Conservation (phyloP, 2,888 invertebrate genomes). For the Clostera curtula region DNA sequence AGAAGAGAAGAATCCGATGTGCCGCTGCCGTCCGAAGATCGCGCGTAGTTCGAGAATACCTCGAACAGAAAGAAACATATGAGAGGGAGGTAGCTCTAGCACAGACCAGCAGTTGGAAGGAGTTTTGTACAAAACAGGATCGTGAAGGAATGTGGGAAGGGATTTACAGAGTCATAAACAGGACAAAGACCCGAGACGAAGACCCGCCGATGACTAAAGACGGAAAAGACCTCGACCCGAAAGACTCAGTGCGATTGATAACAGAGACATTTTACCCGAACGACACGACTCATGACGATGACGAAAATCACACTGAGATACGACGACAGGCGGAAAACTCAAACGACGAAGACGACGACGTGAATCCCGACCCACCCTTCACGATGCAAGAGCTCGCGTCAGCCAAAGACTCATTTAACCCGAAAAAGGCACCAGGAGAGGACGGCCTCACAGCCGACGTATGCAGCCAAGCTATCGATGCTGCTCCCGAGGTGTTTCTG, state of each 20-base stretch:
- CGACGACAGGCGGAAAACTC: neutral
- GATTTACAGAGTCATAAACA: conserved; percentile 3
- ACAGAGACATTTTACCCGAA: conserved; percentile 5
- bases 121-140: conserved; percentile 14
- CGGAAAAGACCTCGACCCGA: neutral
- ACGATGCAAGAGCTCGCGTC: conserved; percentile 4
- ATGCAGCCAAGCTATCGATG: neutral
- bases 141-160: conserved; percentile 7
- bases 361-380: conserved; percentile 8
- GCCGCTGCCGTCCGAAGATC: conserved; percentile 9
- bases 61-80: conserved; percentile 9
- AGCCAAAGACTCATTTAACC: neutral
- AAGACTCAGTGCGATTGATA: conserved; percentile 4
- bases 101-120: conserved; percentile 10
- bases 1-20: conserved; percentile 8
- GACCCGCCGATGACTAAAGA: neutral
- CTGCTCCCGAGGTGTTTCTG: neutral
- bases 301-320: neutral
- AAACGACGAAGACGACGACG: neutral
- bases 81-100: conserved; percentile 3
- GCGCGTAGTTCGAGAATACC: conserved; percentile 7
- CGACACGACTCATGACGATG: neutral
- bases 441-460: conserved; percentile 7
- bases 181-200: neutral
- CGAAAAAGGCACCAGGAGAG: conserved; percentile 6